phyloP scores from a whole-genome alignment of 1,140 invertebrate genomes.

The Protaetia brevitarsis region DNA sequence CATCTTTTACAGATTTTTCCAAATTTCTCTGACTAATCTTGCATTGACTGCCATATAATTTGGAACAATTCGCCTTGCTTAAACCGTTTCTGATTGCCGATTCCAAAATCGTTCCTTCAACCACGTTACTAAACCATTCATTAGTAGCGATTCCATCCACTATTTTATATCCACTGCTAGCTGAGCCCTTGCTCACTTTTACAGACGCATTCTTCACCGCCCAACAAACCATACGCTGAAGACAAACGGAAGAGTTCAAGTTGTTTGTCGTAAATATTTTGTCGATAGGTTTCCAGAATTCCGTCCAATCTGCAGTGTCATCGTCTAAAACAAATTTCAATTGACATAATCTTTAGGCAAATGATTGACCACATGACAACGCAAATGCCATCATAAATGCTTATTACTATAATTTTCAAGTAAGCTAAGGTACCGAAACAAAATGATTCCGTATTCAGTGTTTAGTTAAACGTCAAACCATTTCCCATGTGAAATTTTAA shows the following conservation, averaged over 20 bases:
- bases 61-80: conserved; percentile 30
- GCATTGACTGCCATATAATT: conserved; percentile 36
- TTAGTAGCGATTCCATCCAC: conserved; percentile 43
- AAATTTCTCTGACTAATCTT: conserved; percentile 31
- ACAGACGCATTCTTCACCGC: conserved; percentile 35
- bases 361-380: too few relatives aligned
- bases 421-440: conserved; percentile 4
- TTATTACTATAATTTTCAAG: not conserved
- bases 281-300: conserved; percentile 26
- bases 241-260: conserved; percentile 41
- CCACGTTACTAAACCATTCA: conserved; percentile 34
- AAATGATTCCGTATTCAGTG: not conserved
- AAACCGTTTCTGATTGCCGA: conserved; percentile 34
- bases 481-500: conserved; percentile 2
- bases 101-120: conserved; percentile 35
- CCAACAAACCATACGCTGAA: conserved; percentile 40
- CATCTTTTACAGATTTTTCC: conserved; percentile 28
- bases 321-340: conserved; percentile 2
- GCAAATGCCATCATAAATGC: too few relatives aligned
- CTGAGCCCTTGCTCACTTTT: conserved; percentile 35
- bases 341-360: too few relatives aligned
- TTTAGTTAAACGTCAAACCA: not conserved
- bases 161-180: conserved; percentile 42
- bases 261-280: conserved; percentile 38
- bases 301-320: not conserved